phyloP scores from a whole-genome alignment of 2,797 vertebrate genomes.

The Columba guinea region DNA sequence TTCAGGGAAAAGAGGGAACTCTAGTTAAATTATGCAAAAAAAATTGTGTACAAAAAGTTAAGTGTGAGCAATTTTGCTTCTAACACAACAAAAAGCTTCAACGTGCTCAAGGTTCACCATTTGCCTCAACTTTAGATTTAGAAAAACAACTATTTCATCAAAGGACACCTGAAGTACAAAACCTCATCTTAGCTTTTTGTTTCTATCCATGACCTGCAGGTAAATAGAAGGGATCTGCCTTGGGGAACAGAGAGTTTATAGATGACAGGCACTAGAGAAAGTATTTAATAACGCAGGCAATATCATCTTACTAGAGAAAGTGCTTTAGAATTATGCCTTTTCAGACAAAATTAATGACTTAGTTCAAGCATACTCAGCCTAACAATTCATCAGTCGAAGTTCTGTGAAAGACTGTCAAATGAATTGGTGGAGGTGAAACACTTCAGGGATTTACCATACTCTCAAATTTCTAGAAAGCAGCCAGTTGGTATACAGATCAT shows the following conservation, averaged over 20 bases:
- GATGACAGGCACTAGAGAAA: constrained; percentile 6
- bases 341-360: constrained; percentile 62
- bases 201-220: not conserved
- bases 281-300: constrained; percentile 58
- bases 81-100: not conserved
- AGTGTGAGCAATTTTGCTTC: not conserved
- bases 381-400: constrained; percentile 59
- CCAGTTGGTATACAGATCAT: not conserved
- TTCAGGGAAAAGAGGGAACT: not conserved
- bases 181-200: not conserved
- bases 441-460: constrained; percentile 26
- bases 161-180: constrained; percentile 6
- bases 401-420: constrained; percentile 10
- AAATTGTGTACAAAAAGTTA: not conserved
- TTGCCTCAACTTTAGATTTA: not conserved
- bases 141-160: not conserved
- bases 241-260: not conserved
- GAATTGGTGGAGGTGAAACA: constrained; percentile 10
- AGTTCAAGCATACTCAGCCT: constrained; percentile 48
- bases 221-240: not conserved
- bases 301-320: constrained; percentile 33
- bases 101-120: not conserved
- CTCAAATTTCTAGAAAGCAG: constrained; percentile 25
- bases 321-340: constrained; percentile 40
- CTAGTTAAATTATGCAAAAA: not conserved